These are phyloP conservation scores for Philopotamus ludificatus DNA, from an alignment of 1,140 invertebrate species.

Conservation along the genomic window DNA sequence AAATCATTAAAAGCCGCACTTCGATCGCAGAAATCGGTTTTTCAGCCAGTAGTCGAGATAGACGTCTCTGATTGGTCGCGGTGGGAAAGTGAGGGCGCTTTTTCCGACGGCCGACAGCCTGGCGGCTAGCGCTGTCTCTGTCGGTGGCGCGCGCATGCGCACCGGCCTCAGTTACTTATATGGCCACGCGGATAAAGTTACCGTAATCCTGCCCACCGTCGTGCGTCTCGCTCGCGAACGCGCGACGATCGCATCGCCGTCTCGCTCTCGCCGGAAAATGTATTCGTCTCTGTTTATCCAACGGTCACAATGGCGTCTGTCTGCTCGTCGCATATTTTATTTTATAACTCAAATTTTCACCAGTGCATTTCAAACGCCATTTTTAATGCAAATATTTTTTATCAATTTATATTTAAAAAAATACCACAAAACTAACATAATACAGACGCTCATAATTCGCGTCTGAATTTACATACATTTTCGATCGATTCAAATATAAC, in stretches of 20 bases:
- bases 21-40: too few species aligned
- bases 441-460: background rate
- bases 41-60: too few species aligned
- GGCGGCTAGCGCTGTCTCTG: background rate
- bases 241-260: background rate
- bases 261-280: slow-evolving; percentile 1
- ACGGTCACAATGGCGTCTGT: background rate
- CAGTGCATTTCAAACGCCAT: background rate
- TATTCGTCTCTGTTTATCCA: background rate
- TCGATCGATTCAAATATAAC: too few species aligned
- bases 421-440: background rate
- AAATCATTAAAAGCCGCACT: too few species aligned
- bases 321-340: background rate
- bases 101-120: background rate
- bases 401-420: too few species aligned
- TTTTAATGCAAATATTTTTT: too few species aligned
- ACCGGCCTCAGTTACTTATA: slow-evolving; percentile 18
- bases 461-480: background rate
- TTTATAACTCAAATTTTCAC: background rate
- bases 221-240: background rate
- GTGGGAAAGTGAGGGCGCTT: background rate
- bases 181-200: slow-evolving; percentile 24
- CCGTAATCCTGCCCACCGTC: slow-evolving; percentile 17
- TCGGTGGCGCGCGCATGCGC: slow-evolving; percentile 5
- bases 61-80: too few species aligned